These are phyloP conservation scores for Agrilus biguttatus DNA, from an alignment of 2,888 invertebrate genomes.

Conservation along the genomic window DNA sequence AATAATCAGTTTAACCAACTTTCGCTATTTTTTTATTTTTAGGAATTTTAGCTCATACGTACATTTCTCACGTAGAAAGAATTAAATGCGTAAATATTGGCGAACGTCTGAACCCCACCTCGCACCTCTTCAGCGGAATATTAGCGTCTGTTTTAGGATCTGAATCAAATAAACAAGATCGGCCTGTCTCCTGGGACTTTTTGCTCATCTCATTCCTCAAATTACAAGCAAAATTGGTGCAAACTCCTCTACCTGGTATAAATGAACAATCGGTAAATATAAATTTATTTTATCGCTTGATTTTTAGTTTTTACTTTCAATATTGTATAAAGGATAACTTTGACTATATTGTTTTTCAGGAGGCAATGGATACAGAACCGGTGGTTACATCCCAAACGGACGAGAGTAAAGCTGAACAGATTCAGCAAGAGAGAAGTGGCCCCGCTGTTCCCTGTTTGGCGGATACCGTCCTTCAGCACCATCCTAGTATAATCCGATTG, in stretches of 20 bases:
- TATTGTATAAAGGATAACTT: neutral
- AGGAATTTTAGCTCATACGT: constrained; percentile 38
- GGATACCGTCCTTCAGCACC: constrained; percentile 59
- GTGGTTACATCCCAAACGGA: constrained; percentile 54
- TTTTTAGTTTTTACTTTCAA: constrained; percentile 2
- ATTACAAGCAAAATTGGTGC: constrained; percentile 43
- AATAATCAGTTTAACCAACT: too few relatives aligned
- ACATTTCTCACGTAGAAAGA: constrained; percentile 39
- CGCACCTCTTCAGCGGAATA: constrained; percentile 52
- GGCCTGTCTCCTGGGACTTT: constrained; percentile 55
- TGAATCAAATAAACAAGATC: constrained; percentile 44
- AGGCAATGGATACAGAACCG: constrained; percentile 30
- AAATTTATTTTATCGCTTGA: neutral
- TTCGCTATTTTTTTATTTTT: constrained; percentile 11
- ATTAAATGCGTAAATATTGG: constrained; percentile 39
- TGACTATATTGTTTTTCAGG: constrained; percentile 14
- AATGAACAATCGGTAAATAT: constrained; percentile 24
- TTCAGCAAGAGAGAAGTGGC: constrained; percentile 25
- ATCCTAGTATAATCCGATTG: constrained; percentile 69
- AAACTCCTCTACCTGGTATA: constrained; percentile 42
- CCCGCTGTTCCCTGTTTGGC: constrained; percentile 50
- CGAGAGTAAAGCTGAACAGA: constrained; percentile 65
- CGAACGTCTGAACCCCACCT: constrained; percentile 35
- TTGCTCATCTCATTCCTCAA: constrained; percentile 57
- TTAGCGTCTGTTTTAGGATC: constrained; percentile 60